These are phyloP conservation scores for Ochropleura plecta DNA, from an alignment of 2,888 invertebrate species.

Conservation along the genomic window DNA sequence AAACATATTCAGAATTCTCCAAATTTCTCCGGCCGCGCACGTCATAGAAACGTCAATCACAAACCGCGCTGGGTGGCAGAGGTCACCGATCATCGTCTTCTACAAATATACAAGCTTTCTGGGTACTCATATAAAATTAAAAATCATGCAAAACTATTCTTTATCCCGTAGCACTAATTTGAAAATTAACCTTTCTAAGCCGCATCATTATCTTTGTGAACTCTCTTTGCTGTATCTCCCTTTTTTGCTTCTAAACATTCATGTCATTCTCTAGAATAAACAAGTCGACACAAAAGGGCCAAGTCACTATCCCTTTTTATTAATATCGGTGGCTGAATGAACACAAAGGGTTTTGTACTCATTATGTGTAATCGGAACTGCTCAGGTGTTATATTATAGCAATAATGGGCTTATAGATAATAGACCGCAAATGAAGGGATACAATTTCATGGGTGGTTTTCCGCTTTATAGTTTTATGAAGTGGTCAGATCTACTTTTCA, in stretches of 20 bases:
- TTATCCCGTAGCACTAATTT: constrained; percentile 64
- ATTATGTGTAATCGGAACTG: constrained; percentile 85
- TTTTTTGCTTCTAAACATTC: constrained; percentile 86
- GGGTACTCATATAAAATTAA: constrained; percentile 43
- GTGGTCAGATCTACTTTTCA: constrained; percentile 15
- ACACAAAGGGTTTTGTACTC: constrained; percentile 86
- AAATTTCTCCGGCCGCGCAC: constrained; percentile 83
- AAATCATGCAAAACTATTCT: constrained; percentile 62
- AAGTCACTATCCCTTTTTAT: constrained; percentile 87
- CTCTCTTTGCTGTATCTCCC: constrained; percentile 75
- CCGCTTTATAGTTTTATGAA: constrained; percentile 36
- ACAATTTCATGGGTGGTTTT: constrained; percentile 52
- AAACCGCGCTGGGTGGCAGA: constrained; percentile 84
- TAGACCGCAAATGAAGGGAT: constrained; percentile 72
- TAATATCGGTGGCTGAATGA: constrained; percentile 87
- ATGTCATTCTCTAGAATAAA: constrained; percentile 86
- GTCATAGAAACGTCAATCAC: constrained; percentile 89
- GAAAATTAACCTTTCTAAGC: constrained; percentile 64
- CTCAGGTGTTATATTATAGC: constrained; percentile 88
- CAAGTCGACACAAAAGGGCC: constrained; percentile 84
- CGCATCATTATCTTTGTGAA: constrained; percentile 67
- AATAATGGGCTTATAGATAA: constrained; percentile 82
- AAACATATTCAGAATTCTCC: constrained; percentile 78
- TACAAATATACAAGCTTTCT: constrained; percentile 69
- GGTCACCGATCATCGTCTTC: constrained; percentile 85